Percentiles rank a stretch among this genome's conserved stretches.
Conservation (phyloP, 2,797 vertebrate genomes). For the Naso thynnoides region DNA sequence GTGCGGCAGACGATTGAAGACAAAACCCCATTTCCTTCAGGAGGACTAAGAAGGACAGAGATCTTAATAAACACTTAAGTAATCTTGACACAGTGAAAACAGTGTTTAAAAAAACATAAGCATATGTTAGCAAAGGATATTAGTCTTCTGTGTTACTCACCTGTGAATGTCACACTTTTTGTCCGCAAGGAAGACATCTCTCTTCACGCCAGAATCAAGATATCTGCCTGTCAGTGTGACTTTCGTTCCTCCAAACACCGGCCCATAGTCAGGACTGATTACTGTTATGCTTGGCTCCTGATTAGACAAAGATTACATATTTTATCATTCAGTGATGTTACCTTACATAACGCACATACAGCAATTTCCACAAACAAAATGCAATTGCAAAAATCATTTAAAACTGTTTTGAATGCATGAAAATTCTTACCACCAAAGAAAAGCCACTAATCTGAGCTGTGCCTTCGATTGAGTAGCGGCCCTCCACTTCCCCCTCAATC, state of each 20-base stretch:
- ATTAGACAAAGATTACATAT: conserved; percentile 1
- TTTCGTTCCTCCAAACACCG: conserved; percentile 88
- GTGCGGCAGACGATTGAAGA: conserved; percentile 80
- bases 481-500: conserved; percentile 71
- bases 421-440: conserved; percentile 86
- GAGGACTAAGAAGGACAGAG: conserved; percentile 55
- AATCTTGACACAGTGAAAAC: not conserved
- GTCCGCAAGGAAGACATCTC: conserved; percentile 82
- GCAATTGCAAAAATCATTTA: not conserved
- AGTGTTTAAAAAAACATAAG: not conserved
- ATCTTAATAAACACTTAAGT: not conserved
- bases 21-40: conserved; percentile 45
- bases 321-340: not conserved
- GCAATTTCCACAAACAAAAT: not conserved
- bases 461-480: conserved; percentile 85
- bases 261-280: conserved; percentile 88
- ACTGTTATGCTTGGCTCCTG: conserved; percentile 88
- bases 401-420: not conserved
- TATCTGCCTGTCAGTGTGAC: conserved; percentile 87
- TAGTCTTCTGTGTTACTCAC: conserved; percentile 56
- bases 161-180: conserved; percentile 81
- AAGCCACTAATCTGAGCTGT: conserved; percentile 81
- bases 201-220: conserved; percentile 85
- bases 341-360: not conserved
- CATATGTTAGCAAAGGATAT: not conserved